Conservation (phyloP, 30 jellyfish, hydroid and myxozoan species). For the Catostylus mosaicus region DNA sequence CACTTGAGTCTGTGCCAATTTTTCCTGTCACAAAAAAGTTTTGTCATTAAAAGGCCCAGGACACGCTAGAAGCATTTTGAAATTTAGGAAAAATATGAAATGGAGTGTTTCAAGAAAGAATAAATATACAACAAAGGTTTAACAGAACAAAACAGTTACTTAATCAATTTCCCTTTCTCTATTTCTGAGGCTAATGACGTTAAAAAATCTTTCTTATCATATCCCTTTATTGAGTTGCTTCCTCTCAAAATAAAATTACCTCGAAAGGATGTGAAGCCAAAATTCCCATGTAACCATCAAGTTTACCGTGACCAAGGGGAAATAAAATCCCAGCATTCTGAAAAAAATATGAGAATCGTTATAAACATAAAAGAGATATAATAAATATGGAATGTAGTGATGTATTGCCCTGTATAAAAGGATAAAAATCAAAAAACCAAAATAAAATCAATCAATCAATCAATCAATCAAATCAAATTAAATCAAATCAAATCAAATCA, state of each 20-base stretch:
- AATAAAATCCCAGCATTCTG: background rate
- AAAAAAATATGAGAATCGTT: background rate
- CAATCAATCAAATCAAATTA: background rate
- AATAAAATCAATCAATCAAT: background rate
- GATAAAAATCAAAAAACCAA: background rate
- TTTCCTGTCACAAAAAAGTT: background rate
- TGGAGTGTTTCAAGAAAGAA: no score
- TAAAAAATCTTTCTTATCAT: no score
- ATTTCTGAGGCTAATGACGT: no score
- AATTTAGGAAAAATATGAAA: no score
- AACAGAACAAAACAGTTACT: no score
- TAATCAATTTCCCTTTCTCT: no score
- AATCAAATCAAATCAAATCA: background rate
- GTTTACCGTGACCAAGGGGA: conserved; percentile 31
- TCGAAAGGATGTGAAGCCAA: conserved; percentile 33
- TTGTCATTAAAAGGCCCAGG: no score
- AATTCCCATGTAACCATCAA: conserved; percentile 53
- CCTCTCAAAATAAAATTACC: conserved; percentile 4
- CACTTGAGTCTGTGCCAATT: background rate
- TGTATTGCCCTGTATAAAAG: no score
- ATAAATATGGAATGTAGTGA: background rate
- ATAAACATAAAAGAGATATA: background rate
- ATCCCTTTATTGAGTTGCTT: no score
- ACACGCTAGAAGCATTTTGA: no score
- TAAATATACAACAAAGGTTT: no score